A percentile compares a stretch with the other conserved stretches of the same genome.
Evolutionary conservation across 2,113 vertebrate species (phyloP).

Genomic region (Neopipo cinnamomea): DNA sequence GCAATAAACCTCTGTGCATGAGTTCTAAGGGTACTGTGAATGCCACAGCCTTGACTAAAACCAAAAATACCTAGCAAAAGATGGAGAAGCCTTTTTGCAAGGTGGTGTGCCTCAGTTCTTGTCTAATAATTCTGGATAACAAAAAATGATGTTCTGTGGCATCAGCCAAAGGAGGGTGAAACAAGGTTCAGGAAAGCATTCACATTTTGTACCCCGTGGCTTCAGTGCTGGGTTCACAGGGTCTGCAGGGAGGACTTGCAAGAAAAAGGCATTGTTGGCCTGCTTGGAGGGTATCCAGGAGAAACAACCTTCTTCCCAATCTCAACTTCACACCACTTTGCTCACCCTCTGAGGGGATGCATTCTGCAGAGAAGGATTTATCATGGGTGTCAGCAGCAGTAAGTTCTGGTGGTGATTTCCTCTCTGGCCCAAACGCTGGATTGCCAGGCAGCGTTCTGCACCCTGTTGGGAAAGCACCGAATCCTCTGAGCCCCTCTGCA

Average conservation of each 20-base stretch:
- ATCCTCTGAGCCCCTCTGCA: neutral
- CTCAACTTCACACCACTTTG: too few relatives aligned
- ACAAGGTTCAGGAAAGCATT: neutral
- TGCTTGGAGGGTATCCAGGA: neutral
- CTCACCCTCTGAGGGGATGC: too few relatives aligned
- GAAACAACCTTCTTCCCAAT: neutral
- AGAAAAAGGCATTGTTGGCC: neutral
- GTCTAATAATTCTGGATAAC: neutral
- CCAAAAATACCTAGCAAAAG: neutral
- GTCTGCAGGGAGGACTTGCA: neutral
- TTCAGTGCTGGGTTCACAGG: neutral
- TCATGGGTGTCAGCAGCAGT: fast-evolving
- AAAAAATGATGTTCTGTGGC: neutral
- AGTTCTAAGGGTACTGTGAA: neutral
- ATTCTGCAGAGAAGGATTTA: neutral
- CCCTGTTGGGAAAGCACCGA: neutral
- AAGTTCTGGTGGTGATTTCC: neutral
- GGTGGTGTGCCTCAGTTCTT: neutral
- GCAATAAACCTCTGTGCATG: neutral
- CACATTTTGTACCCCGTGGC: neutral
- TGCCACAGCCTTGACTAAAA: neutral
- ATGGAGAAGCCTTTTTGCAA: neutral
- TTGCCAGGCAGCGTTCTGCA: neutral
- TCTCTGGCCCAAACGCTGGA: neutral
- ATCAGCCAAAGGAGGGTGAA: neutral